Evolutionary conservation across 2,113 vertebrate species (phyloP), one percentile per base, ranked within the genome.

Genomic region (Isichthys henryi): DNA sequence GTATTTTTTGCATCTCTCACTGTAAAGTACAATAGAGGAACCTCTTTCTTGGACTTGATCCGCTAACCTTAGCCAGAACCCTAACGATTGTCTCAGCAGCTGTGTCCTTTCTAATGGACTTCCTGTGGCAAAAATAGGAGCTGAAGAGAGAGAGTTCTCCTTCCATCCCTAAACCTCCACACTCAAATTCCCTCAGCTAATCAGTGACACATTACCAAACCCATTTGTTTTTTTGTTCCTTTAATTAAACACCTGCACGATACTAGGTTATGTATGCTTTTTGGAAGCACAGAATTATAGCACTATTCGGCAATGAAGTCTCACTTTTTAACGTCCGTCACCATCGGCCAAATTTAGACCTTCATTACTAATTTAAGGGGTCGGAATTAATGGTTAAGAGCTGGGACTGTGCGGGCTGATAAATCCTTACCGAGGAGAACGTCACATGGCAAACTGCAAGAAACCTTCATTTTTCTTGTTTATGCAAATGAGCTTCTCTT

Each of bases 271-370:
- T 80, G 35, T 77, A 43, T 43, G 74, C 35, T 70, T 35, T 13
- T 19, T 6, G 13, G 82, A 48, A 48, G 8, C 39, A 23, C 45
- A 48, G 19, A 88, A 80, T 45, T 88, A 85, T 66, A 90, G 62
- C 31, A 86, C 66, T 13, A 74, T 87, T 90, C 46, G 58, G 88
- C 27, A 31, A 82, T 48, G 88, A 56, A 88, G 88, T 53, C 86
- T 87, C 89, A 58, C 89, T 89, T 66, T 89, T 90, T 85, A 92
- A 91, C 8, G 10, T 23, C 39, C 43, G 1, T 19, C 66, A 77
- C 35, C n/a, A 46, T n/a, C 15, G 21, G 77, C 66, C 91, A 89
- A 74, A 87, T 87, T 88, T 89, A 90, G 52, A 88, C 48, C 39
- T 74, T 52, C 49, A 46, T 90, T 89, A 89, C 80, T 83, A 27